Base-by-base conservation (phyloP, 2,888 invertebrate genomes). In the Brachynemurus nebulosus region DNA sequence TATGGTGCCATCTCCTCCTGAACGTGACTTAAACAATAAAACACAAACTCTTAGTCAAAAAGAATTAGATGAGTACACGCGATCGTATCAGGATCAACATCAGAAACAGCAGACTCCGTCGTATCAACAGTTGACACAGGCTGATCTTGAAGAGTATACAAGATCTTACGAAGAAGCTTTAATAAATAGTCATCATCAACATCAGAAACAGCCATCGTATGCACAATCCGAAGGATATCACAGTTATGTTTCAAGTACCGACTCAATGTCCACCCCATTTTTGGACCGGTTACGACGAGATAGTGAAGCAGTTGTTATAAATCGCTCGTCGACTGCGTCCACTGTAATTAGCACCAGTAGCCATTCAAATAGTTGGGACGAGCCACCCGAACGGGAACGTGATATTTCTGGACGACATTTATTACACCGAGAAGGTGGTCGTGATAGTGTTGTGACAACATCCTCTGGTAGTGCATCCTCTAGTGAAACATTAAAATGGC, bases 181-280 rank as follows among this genome's bases (percentile, higher is more conserved):
- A 23, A 60, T 56, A 51, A 56, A 50, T 47, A 57, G 57, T 6
- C 64, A 63, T 40, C 71, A 70, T 54, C 68, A 73, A 53, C 80
- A 80, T 59, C 79, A 79, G 53, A 80, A 79, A 56, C 80, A 81
- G 57, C 72, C 78, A 33, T 80, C 80, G 42, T 83, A 84, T 64
- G 83, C 83, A 41, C 82, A 83, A 57, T 81, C 81, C 42, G 83
- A 84, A 64, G 82, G 82, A 42, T 84, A 83, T 62, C 83, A 83
- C 60, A 81, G 82, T 60, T 84, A 84, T 61, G 82, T 84, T 19
- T 80, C 81, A 47, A 80, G 81, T 57, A 78, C 80, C 30, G 82
- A 83, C 60, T 80, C 80, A 7, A 67, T 66, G 16, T 76, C 76
- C 36, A 83, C 84, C 4, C 84, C 84, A 25, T 81, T 85, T 62